A percentile compares a stretch with the other conserved stretches of the same genome.
phyloP scores from a whole-genome alignment of 64 coral and sea anemone species.

The Montipora capricornis region DNA sequence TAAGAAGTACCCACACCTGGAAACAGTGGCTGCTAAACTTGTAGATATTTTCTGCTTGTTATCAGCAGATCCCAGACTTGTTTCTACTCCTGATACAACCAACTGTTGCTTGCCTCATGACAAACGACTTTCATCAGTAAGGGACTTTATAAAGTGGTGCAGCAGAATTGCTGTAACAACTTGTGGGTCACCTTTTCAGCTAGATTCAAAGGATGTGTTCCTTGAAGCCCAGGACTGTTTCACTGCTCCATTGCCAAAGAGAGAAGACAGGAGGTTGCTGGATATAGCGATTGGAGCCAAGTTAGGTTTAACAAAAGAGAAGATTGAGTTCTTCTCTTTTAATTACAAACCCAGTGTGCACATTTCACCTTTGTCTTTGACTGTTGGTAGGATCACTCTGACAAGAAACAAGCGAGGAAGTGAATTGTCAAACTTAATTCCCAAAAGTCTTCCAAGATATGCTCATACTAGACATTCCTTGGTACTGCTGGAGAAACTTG shows the following conservation, averaged over 20 bases:
- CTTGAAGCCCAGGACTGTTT: slow-evolving; percentile 97
- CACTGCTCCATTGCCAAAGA: slow-evolving; percentile 79
- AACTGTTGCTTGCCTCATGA: slow-evolving; percentile 60
- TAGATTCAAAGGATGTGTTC: slow-evolving; percentile 85
- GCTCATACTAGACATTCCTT: slow-evolving; percentile 94
- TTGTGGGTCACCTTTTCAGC: slow-evolving; percentile 46
- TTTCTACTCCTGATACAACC: slow-evolving; percentile 61
- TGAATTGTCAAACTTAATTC: neutral
- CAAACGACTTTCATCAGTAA: slow-evolving; percentile 77
- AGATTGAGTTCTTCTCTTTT: slow-evolving; percentile 87
- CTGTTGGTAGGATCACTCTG: slow-evolving; percentile 84
- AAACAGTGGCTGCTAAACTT: slow-evolving; percentile 75
- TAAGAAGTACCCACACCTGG: slow-evolving; percentile 75
- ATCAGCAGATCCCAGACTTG: slow-evolving; percentile 72
- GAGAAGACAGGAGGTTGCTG: slow-evolving; percentile 54
- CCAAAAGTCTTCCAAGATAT: slow-evolving; percentile 59
- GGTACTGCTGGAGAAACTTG: slow-evolving; percentile 87
- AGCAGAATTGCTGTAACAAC: slow-evolving; percentile 68
- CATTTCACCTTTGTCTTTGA: slow-evolving; percentile 68
- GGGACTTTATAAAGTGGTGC: slow-evolving; percentile 96
- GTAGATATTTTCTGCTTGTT: slow-evolving; percentile 89
- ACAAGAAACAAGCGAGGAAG: slow-evolving; percentile 42
- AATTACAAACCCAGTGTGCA: slow-evolving; percentile 93
- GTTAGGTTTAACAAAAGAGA: slow-evolving; percentile 89
- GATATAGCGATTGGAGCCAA: slow-evolving; percentile 88